Evolutionary conservation across 2,888 invertebrate species (phyloP), one percentile per base, ranked within the genome.

Genomic region (Physocephala rufipes): DNA sequence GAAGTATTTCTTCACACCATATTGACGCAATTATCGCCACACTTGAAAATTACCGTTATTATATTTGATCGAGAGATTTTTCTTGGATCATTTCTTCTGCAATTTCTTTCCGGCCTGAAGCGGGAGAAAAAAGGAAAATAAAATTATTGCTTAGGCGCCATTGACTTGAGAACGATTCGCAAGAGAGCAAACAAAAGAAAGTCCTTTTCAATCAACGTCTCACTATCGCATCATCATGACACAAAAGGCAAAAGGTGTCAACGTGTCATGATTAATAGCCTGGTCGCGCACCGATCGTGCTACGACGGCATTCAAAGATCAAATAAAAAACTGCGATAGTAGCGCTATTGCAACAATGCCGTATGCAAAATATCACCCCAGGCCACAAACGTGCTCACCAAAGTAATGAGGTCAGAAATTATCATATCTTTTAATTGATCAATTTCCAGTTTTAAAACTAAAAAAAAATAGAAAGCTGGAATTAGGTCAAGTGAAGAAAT

Each of bases 1-100:
- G 73, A 65, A 71, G 71, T 65, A 72, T 65, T 75, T 74, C 73
- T 75, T 76, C 75, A 76, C 76, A 77, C 73, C 73, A 73, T 65
- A 74, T 74, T 76, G 74, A 71, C 74, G 79, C 81, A 83, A 83
- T 83, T 82, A 83, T 79, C 78, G 79, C 77, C 77, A 78, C 80
- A 73, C 82, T 79, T 79, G 80, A 78, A 84, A 83, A 83, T 83
- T 82, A 83, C 83, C 83, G 84, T 83, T 83, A 83, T 83, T 83
- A 83, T 78, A 78, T 81, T 79, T 78, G 82, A 82, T 81, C 82
- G 82, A 81, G 82, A 79, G 78, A 81, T 53, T 68, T 53, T 61
- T 30, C 61, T 5, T 1, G 15, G 26, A 28, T 28, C 9, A 19
- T 21, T 45, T 58, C 47, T 16, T 1, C 43, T 45, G 36, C 21